Base-by-base conservation (phyloP, 2,113 vertebrate genomes). In the Spheniscus mendiculus region DNA sequence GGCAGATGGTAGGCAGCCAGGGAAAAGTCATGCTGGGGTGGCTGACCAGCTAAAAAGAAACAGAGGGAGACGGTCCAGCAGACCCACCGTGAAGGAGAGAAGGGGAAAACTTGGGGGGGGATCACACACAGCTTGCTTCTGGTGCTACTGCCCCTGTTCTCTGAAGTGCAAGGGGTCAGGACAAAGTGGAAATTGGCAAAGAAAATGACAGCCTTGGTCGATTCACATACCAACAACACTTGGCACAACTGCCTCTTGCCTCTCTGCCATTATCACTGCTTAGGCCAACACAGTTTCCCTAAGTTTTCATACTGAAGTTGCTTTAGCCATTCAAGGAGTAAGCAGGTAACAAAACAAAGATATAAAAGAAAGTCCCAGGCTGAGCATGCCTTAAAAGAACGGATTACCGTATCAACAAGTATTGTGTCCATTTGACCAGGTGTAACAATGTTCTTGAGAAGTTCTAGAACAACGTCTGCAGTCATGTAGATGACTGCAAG, bases 1-100 rank as follows among this genome's bases (percentile, higher is more conserved):
- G 74, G 95, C 89, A 96, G 91, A 93, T 95, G 93, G 89, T 44
- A 90, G 67, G 62, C 91, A 95, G 91, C 66, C 58, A 20, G 66
- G 45, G 56, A 80, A 83, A 71, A 85, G 58, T 36, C 97, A 22
- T 11, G 73, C 91, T 94, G 87, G 7, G 82, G 9, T 93, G 66
- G 42, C 62, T 66, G 58, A 61, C 15, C 92, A 80, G 66, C 62
- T 45, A 7, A 87, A 94, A 62, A 73, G 50, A 47, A 78, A 32
- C 50, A 69, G 29, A 71, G 52, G 10, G 66, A 85, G 69, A 87
- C 47, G 38, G 53, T 73, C 87, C 70, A 85, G 81, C 45, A 95
- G 73, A 52, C 11, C 21, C 82, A 83, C n/a, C 90, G 82, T 63
- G 45, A n/a, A 18, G 12, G 0, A 50, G 25, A 91, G 56, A 91